Evolutionary conservation across 2,113 vertebrate species (phyloP), one percentile per base, ranked within the genome.

Genomic region (Ellobius talpinus): DNA sequence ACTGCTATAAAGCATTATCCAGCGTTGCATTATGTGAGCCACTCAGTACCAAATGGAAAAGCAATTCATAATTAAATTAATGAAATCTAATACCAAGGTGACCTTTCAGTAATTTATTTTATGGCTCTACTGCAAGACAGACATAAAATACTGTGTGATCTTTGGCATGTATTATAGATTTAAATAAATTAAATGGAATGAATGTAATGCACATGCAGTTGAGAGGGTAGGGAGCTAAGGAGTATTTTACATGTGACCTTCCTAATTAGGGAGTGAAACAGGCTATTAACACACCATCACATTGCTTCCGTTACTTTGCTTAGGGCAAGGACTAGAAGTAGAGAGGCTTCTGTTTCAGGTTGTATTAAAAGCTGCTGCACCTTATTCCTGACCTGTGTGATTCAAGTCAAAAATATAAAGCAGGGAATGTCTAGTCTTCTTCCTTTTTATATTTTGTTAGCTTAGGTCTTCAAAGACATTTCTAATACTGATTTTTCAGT

Each of bases 21-120:
- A 86, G 10, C 72, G 19, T 63, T 90, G 50, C 65, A 93, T 94
- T 97, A 55, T 79, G 89, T 94, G 87, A 95, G 93, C 87, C 52
- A 84, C 63, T 97, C 93, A 90, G 8, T 95, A 88, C 70, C 74
- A 97, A 97, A 92, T 92, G 90, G 90, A 90, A 96, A 96, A 93
- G 79, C 79, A 92, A 88, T 86, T 97, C 45, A 52, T 97, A 96
- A 97, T 97, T 97, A 98, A 98, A 97, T 96, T 97, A 97, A 95
- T 95, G 39, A 97, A 97, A 95, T 39, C 90, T 68, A 93, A 87
- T 72, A 93, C 88, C 61, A 93, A 90, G 61, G 95, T 97, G 92
- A 96, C 95, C 92, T 97, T 97, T 89, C 55, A 92, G 45, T 86
- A 95, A 97, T 95, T 96, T 70, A 81, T 97, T 96, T 97, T 92